A percentile compares a stretch with the other conserved stretches of the same genome.
Conservation (phyloP, 2,888 invertebrate genomes). For the Ennomos quercinarius region DNA sequence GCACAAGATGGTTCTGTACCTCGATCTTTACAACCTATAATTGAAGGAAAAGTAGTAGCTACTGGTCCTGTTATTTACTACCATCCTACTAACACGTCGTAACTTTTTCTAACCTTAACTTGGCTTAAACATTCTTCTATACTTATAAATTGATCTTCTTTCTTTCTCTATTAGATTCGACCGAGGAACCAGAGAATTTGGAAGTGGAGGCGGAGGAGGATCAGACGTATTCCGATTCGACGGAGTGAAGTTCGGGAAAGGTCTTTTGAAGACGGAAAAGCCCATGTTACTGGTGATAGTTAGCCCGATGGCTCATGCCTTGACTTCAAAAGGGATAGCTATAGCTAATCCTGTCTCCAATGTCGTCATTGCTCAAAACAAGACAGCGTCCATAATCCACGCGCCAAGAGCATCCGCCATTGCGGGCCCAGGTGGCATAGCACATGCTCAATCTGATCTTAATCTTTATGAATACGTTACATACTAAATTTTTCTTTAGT, state of each 20-base stretch:
- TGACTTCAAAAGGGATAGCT: constrained; percentile 88
- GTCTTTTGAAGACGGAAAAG: constrained; percentile 47
- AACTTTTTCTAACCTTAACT: constrained; percentile 52
- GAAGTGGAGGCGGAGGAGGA: constrained; percentile 46
- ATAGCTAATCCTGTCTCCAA: constrained; percentile 89
- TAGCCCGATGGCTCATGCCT: constrained; percentile 88
- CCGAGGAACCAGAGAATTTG: constrained; percentile 52
- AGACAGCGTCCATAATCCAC: constrained; percentile 87
- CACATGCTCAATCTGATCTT: constrained; percentile 91
- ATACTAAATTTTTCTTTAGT: constrained; percentile 42
- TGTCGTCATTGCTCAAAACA: constrained; percentile 86
- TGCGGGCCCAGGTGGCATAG: constrained; percentile 90
- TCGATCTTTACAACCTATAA: constrained; percentile 78
- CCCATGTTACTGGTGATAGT: constrained; percentile 68
- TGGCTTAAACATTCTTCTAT: constrained; percentile 34
- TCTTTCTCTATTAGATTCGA: constrained; percentile 74
- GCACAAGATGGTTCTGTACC: constrained; percentile 69
- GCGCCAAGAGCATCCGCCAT: constrained; percentile 89
- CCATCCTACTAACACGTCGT: constrained; percentile 73
- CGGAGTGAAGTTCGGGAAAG: constrained; percentile 60
- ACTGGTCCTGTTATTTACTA: constrained; percentile 91
- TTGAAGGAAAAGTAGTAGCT: constrained; percentile 89
- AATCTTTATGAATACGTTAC: constrained; percentile 79
- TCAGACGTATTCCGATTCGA: constrained; percentile 65
- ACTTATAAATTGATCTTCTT: constrained; percentile 48